Evolutionary conservation across 2,113 vertebrate genomes (phyloP).

Genomic region (Cacatua alba): DNA sequence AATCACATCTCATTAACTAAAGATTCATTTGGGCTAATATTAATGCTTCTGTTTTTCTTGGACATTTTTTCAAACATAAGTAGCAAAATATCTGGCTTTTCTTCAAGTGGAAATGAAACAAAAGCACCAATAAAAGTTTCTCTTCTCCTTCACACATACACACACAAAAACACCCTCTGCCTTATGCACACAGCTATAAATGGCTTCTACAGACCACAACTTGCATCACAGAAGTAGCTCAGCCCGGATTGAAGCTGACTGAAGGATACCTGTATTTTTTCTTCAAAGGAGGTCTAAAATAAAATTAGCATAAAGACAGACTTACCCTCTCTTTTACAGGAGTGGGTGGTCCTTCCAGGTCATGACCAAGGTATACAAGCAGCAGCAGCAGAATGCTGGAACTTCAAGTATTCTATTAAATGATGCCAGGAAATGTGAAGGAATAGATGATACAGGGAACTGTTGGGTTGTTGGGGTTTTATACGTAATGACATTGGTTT

Average conservation of each 20-base stretch:
- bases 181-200: background rate
- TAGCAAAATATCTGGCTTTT: background rate
- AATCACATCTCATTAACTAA: conserved; percentile 27
- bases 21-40: background rate
- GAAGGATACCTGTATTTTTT: conserved; percentile 21
- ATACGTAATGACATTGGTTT: background rate
- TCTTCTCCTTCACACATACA: background rate
- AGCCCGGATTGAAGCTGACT: background rate
- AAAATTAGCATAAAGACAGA: background rate
- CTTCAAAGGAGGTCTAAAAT: conserved; percentile 57
- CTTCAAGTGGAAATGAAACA: background rate
- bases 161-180: background rate
- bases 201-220: background rate
- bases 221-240: background rate
- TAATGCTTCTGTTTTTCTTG: background rate
- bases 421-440: background rate
- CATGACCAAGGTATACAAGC: conserved; percentile 17
- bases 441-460: background rate
- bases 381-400: background rate
- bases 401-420: background rate
- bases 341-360: conserved; percentile 74
- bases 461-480: background rate
- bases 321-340: conserved; percentile 38
- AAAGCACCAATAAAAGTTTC: background rate
- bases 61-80: background rate